These are phyloP conservation scores for Coleophora flavipennella DNA, from an alignment of 2,888 invertebrate genomes.

Conservation along the genomic window DNA sequence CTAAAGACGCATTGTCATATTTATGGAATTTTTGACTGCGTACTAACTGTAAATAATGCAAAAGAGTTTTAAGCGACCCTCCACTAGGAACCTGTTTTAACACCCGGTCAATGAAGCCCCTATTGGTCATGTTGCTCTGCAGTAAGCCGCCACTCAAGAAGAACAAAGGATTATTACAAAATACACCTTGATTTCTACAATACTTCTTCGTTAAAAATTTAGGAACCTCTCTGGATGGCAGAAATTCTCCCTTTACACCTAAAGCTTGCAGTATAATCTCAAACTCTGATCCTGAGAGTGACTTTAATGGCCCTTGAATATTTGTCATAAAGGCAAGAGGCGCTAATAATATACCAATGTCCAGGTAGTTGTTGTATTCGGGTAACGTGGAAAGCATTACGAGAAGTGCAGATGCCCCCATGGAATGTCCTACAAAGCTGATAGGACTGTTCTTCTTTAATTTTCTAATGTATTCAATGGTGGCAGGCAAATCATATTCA, in stretches of 20 bases:
- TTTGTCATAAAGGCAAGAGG: constrained; percentile 43
- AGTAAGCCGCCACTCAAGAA: constrained; percentile 38
- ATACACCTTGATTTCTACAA: constrained; percentile 31
- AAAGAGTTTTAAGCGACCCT: constrained; percentile 41
- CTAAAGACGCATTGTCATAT: constrained; percentile 23
- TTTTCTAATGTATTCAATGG: constrained; percentile 38
- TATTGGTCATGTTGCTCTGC: constrained; percentile 19
- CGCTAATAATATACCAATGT: constrained; percentile 41
- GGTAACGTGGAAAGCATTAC: constrained; percentile 38
- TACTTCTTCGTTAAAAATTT: constrained; percentile 30
- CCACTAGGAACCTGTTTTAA: constrained; percentile 46
- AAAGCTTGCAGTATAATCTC: constrained; percentile 23
- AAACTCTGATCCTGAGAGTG: constrained; percentile 23
- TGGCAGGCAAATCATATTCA: constrained; percentile 39
- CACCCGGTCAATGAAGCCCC: constrained; percentile 31
- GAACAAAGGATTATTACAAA: constrained; percentile 44
- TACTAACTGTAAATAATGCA: constrained; percentile 43
- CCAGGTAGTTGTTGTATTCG: constrained; percentile 36
- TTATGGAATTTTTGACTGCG: constrained; percentile 41
- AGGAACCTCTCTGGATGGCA: constrained; percentile 36
- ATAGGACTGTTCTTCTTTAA: constrained; percentile 28
- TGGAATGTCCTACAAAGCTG: constrained; percentile 49
- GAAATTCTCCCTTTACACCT: constrained; percentile 30
- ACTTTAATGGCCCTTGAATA: constrained; percentile 33
- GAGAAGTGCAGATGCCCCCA: constrained; percentile 47